A percentile compares a stretch with the other conserved stretches of the same genome.
Conservation (phyloP, 2,797 vertebrate species). For the Pangasius macronema region DNA sequence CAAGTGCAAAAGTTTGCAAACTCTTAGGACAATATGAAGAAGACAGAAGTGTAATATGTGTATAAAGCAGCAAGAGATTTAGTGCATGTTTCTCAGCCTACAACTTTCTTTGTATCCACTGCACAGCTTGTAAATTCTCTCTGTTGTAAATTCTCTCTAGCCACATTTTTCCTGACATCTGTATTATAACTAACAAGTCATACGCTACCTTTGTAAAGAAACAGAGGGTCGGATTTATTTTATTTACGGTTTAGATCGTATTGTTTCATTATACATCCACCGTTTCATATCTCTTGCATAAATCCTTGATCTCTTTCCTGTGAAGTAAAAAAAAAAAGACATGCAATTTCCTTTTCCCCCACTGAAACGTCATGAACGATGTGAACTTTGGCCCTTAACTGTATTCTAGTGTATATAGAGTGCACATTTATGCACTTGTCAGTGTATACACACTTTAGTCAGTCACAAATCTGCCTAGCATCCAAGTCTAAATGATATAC, state of each 20-base stretch:
- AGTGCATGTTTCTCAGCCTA: not conserved
- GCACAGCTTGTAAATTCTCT: not conserved
- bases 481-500: not conserved
- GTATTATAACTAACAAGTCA: not conserved
- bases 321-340: not conserved
- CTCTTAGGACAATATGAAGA: not conserved
- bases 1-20: not conserved
- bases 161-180: not conserved
- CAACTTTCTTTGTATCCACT: not conserved
- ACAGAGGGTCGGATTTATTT: not conserved
- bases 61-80: not conserved
- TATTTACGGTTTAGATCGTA: not conserved
- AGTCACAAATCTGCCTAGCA: not conserved
- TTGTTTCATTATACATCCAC: not conserved
- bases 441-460: not conserved
- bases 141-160: not conserved
- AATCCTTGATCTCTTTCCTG: not conserved
- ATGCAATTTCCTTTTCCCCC: not conserved
- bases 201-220: not conserved
- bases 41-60: not conserved
- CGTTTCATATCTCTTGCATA: not conserved
- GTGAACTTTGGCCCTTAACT: not conserved
- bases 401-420: not conserved
- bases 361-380: not conserved
- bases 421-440: not conserved